A percentile compares a stretch with the other conserved stretches of the same genome.
Evolutionary conservation across 2,797 vertebrate genomes (phyloP).

Genomic region (Phaenicophaeus curvirostris): DNA sequence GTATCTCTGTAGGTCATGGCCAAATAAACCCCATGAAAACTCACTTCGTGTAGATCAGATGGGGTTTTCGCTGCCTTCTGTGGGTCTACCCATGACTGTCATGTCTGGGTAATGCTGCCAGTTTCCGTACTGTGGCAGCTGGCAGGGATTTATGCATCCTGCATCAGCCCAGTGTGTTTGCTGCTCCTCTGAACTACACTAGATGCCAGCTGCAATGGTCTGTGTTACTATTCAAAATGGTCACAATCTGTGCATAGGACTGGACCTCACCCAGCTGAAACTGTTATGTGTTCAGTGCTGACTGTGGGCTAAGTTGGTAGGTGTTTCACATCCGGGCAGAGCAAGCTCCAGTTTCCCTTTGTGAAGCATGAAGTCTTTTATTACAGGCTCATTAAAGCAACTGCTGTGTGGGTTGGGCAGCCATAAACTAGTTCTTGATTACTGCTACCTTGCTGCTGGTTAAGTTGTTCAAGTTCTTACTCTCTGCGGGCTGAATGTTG

Average conservation of each 20-base stretch:
- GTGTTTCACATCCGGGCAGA: neutral
- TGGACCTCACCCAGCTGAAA: fast-evolving
- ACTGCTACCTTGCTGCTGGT: neutral
- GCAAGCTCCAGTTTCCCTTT: neutral
- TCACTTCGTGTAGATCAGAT: neutral
- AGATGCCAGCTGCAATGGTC: neutral
- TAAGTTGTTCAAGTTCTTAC: neutral
- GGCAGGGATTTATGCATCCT: neutral
- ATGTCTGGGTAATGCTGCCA: neutral
- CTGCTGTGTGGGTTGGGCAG: neutral
- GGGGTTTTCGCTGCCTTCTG: neutral
- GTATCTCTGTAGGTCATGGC: neutral
- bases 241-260: neutral
- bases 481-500: neutral
- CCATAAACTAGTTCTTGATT: constrained; percentile 10
- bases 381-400: neutral
- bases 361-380: neutral
- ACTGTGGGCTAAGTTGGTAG: neutral
- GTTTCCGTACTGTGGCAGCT: neutral
- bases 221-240: neutral
- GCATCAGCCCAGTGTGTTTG: neutral
- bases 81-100: neutral
- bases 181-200: neutral
- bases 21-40: neutral
- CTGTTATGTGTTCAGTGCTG: neutral